Base-by-base conservation (phyloP, 1,140 invertebrate genomes). In the Octopus sinensis region DNA sequence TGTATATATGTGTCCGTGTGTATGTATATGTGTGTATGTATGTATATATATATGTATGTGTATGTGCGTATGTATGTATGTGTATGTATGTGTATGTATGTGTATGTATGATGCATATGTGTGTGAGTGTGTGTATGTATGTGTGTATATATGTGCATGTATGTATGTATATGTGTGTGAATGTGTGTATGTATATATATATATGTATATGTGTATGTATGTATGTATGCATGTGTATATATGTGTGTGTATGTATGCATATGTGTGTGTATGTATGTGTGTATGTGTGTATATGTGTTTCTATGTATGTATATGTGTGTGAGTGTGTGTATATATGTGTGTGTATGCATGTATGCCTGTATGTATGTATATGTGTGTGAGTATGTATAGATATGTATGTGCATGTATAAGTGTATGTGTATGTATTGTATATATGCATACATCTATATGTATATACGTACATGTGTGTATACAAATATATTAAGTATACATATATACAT, bases 1-100 rank as follows among this genome's bases (percentile, higher is more conserved):
- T 62, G 56, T 62, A 17, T 62, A 17, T 62, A 17, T 62, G 56
- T 62, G 17, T 62, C n/a, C 6, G 17, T 62, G 17, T 76, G 23
- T 76, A 76, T 76, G 23, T 76, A 76, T 76, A 76, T 76, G 23
- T 76, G 23, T 76, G 23, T 76, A 76, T 76, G 23, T 76, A 76
- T 76, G 23, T 76, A 76, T 76, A 76, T 76, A 76, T 23, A 23
- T 7, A 23, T 7, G 75, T 7, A 7, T 9, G 23, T 76, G 23
- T 76, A 51, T 76, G 75, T 76, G 75, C 23, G 75, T 76, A 51
- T 76, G 75, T 76, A 51, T 76, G 23, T 76, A 51, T 76, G 23
- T 76, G 17, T 62, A 62, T 62, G 17, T 62, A 17, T 17, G 17
- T 3, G 3, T 17, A 3, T 43, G 30, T 2, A 43, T 43, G 30